Evolutionary conservation across 2,888 invertebrate genomes (phyloP), one percentile per base, ranked within the genome.

Genomic region (Osmoderma eremita): DNA sequence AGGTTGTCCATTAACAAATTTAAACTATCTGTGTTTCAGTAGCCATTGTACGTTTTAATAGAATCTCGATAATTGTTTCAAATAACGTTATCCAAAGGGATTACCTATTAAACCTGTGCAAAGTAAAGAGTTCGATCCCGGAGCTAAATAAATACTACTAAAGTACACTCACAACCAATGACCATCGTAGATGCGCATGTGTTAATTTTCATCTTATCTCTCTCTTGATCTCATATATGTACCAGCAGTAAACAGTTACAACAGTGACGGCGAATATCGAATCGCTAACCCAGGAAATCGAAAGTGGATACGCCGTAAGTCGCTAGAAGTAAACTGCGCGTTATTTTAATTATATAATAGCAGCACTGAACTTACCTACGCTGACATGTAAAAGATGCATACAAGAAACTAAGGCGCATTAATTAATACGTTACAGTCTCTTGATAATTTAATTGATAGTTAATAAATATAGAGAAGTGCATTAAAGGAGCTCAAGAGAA

Each of bases 191-290:
- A 15, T 51, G 39, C 54, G 13, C 42, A 45, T 42, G 58, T 58
- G 58, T 58, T 58, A 58, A 58, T 58, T 58, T 42, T 41, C 42
- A 58, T 38, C 39, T 42, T 58, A 58, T 58, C 42, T 30, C 15
- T 22, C 18, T 20, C 22, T 58, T 24, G 42, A 58, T 45, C 58
- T 58, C 13, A 4, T 18, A 13, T 15, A 39, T 5, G 51, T 18
- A 54, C 41, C 17, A 42, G 58, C 42, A 22, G 15, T 3, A 42
- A 15, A 13, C 41, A 22, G 22, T 15, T 58, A 13, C 42, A 13
- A 53, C 30, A 30, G 38, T 38, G 50, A 5, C 22, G n/a, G 12
- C 6, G 22, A 13, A 20, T 22, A 20, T 36, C 18, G 15, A 38
- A 17, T 53, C 18, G 53, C 38, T 18, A 53, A 53, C 38, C 53